Base-by-base conservation (phyloP, 2,113 vertebrate genomes). In the Hemiprocne comata region DNA sequence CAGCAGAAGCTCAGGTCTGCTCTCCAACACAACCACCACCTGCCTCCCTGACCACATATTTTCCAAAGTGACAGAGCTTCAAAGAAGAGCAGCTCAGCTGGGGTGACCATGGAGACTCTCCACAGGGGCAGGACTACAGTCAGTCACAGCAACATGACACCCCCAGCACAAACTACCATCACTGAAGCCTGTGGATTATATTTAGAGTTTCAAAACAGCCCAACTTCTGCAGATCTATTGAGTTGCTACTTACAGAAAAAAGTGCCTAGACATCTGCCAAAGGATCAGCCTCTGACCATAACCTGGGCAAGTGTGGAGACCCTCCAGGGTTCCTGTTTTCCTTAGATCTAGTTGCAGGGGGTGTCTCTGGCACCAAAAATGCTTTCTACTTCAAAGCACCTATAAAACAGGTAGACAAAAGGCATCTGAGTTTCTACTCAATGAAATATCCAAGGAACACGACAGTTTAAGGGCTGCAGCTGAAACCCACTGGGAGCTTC, bases 331-430 rank as follows among this genome's bases (percentile, higher is more conserved):
- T 69, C 55, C 40, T 33, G 5, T 55, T 83, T 57, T 38, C 87
- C 54, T 38, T 25, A 18, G 6, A n/a, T 10, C 28, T 7, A 50
- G 24, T 3, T 50, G 42, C 57, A 78, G 53, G 4, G 40, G 3
- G 3, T 8, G 14, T 20, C 53, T 7, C 36, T 11, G 20, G n/a
- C 42, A 20, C 31, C 46, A 58, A 15, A 72, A 85, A 62, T 2
- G 6, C 3, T 28, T 57, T 20, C 26, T 34, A 12, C 46, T n/a
- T 13, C 82, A 44, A 66, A 54, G 25, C 46, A 61, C 36, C 36
- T 3, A 1, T 0, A 28, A 9, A 44, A 48, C 10, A 46, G 31
- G 7, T 8, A 54, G 11, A 23, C 46, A 13, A 31, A 33, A 3
- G 3, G 36, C 19, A 50, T 29, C 31, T 7, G 21, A 19, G 34